Evolutionary conservation across 1,140 invertebrate species (phyloP).

Genomic region (Apis laboriosa): DNA sequence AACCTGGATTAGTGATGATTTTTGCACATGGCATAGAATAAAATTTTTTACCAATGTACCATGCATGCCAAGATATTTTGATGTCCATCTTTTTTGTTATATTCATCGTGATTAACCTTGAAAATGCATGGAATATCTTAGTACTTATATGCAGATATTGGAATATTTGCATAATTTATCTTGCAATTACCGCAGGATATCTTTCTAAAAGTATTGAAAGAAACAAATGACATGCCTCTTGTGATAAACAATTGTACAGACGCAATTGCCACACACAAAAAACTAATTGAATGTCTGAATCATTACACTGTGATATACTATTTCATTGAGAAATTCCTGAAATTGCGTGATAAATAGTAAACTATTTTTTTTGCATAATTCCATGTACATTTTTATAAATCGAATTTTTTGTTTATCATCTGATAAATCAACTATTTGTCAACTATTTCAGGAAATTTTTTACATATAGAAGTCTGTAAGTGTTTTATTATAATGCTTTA

Average conservation of each 20-base stretch:
- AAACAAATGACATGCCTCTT: conserved; percentile 48
- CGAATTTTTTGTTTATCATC: conserved; percentile 16
- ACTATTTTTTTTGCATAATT: conserved; percentile 23
- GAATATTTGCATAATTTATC: conserved; percentile 36
- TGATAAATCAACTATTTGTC: conserved; percentile 46
- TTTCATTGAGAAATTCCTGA: conserved; percentile 60
- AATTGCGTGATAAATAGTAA: conserved; percentile 60
- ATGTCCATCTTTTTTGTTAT: conserved; percentile 30
- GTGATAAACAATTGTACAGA: conserved; percentile 65
- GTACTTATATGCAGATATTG: conserved; percentile 28
- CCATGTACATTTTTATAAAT: conserved; percentile 46
- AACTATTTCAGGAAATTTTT: conserved; percentile 62
- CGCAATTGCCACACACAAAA: conserved; percentile 55
- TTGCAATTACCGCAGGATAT: conserved; percentile 15
- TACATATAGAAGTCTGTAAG: conserved; percentile 57
- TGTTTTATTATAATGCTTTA: conserved; percentile 59
- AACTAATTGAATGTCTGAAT: conserved; percentile 60
- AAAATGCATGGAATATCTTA: conserved; percentile 33
- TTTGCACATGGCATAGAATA: conserved; percentile 98
- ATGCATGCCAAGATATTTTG: conserved; percentile 22
- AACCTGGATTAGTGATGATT: conserved; percentile 99
- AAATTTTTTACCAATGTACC: conserved; percentile 45
- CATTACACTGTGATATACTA: conserved; percentile 66
- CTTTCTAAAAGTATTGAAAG: conserved; percentile 32
- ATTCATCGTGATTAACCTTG: conserved; percentile 30